These are phyloP conservation scores for Apoda limacodes DNA, from an alignment of 2,888 invertebrate genomes.

Conservation along the genomic window DNA sequence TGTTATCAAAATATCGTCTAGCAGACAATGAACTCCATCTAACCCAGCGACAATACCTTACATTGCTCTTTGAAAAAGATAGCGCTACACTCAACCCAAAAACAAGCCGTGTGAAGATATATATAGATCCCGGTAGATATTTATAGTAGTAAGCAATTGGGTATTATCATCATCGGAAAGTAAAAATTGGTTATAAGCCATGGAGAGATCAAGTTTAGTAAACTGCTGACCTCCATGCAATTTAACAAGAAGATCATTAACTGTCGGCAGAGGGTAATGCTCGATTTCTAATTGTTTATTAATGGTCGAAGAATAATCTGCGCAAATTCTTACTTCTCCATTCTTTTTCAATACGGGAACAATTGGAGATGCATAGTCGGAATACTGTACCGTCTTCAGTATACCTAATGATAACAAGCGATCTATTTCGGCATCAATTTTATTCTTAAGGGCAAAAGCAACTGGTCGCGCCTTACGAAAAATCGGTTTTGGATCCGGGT, in stretches of 20 bases:
- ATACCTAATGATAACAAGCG: constrained; percentile 13
- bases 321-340: constrained; percentile 17
- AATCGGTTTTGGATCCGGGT: constrained; percentile 12
- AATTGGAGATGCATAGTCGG: constrained; percentile 17
- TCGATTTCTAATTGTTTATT: constrained; percentile 20
- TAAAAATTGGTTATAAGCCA: constrained; percentile 17
- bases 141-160: constrained; percentile 12
- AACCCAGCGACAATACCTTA: constrained; percentile 17
- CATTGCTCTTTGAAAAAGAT: constrained; percentile 19
- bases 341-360: no score
- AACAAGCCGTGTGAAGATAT: constrained; percentile 13
- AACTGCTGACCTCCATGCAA: constrained; percentile 17
- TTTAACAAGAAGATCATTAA: constrained; percentile 18
- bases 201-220: constrained; percentile 17
- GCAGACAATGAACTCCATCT: no score
- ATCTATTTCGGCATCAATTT: constrained; percentile 14
- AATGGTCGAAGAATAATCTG: constrained; percentile 17
- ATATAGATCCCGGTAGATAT: constrained; percentile 8
- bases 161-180: constrained; percentile 11
- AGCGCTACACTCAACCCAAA: constrained; percentile 17
- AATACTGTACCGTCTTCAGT: constrained; percentile 13
- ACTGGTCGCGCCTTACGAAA: constrained; percentile 16
- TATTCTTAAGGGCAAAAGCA: no score
- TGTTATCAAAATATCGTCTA: constrained; percentile 14
- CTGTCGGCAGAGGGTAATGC: constrained; percentile 19